These are phyloP conservation scores for Troides helena DNA, from an alignment of 2,888 invertebrate genomes.

Conservation along the genomic window DNA sequence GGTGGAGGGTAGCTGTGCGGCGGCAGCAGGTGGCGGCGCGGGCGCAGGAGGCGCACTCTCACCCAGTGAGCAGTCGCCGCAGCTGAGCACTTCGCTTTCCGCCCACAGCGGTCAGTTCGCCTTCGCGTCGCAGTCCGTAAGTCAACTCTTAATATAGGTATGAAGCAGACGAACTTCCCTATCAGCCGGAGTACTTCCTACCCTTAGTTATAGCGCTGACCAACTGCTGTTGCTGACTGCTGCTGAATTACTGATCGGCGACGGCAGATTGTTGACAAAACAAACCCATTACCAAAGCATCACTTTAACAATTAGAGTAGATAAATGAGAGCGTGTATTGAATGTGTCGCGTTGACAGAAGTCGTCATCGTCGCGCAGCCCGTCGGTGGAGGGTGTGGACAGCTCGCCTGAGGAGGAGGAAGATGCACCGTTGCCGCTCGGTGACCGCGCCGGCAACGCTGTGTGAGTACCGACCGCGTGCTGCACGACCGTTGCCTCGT, in stretches of 20 bases:
- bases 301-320: too few relatives aligned
- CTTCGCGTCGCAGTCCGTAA: conserved; percentile 39
- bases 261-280: too few relatives aligned
- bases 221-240: too few relatives aligned
- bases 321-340: too few relatives aligned
- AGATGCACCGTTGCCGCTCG: conserved; percentile 47
- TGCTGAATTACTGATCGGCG: too few relatives aligned
- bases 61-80: conserved; percentile 46
- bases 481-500: too few relatives aligned
- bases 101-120: conserved; percentile 40
- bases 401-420: conserved; percentile 39
- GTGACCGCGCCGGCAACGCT: conserved; percentile 59
- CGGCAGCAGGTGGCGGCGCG: too few relatives aligned
- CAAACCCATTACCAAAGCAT: too few relatives aligned
- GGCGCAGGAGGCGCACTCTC: conserved; percentile 36
- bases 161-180: too few relatives aligned
- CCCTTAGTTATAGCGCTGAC: too few relatives aligned
- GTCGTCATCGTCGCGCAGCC: conserved; percentile 54
- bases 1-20: too few relatives aligned
- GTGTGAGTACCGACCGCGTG: conserved; percentile 49
- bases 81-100: conserved; percentile 52
- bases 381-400: conserved; percentile 59
- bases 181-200: too few relatives aligned
- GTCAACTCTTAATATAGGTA: conserved; percentile 20
- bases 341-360: conserved; percentile 41